These are phyloP conservation scores for Noctua janthe DNA, from an alignment of 2,888 invertebrate genomes.

Conservation along the genomic window DNA sequence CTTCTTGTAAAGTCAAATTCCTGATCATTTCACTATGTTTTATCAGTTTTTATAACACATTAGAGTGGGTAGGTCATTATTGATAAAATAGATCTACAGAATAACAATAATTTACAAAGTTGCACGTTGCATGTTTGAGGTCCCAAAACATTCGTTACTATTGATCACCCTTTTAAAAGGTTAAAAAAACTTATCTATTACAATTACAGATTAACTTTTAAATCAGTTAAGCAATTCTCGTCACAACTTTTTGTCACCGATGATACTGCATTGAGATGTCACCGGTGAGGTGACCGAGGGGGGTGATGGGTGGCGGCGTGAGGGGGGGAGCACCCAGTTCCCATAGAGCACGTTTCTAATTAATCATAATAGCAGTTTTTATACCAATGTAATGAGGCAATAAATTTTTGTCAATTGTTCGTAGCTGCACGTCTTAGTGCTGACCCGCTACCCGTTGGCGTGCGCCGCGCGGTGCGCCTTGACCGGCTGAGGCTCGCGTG, in stretches of 20 bases:
- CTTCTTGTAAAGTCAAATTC: not conserved
- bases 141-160: conserved; percentile 21
- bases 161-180: not conserved
- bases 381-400: conserved; percentile 49
- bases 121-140: conserved; percentile 37
- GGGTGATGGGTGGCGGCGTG: no score
- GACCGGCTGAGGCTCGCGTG: conserved; percentile 64
- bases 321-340: conserved; percentile 25
- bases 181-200: conserved; percentile 5
- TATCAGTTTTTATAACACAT: not conserved
- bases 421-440: conserved; percentile 29
- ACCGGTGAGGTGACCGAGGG: not conserved
- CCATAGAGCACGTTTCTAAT: conserved; percentile 46
- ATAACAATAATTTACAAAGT: not conserved
- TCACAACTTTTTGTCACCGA: conserved; percentile 35
- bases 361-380: conserved; percentile 57
- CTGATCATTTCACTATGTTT: not conserved
- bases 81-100: not conserved
- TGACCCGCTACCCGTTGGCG: conserved; percentile 33
- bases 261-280: conserved; percentile 20
- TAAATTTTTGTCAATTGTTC: conserved; percentile 63
- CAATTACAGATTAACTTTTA: conserved; percentile 7
- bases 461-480: conserved; percentile 50
- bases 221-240: conserved; percentile 12
- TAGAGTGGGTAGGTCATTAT: not conserved